Percentiles rank a stretch among this genome's conserved stretches.
phyloP scores from a whole-genome alignment of 2,888 invertebrate species.

The Julus scandinavius region DNA sequence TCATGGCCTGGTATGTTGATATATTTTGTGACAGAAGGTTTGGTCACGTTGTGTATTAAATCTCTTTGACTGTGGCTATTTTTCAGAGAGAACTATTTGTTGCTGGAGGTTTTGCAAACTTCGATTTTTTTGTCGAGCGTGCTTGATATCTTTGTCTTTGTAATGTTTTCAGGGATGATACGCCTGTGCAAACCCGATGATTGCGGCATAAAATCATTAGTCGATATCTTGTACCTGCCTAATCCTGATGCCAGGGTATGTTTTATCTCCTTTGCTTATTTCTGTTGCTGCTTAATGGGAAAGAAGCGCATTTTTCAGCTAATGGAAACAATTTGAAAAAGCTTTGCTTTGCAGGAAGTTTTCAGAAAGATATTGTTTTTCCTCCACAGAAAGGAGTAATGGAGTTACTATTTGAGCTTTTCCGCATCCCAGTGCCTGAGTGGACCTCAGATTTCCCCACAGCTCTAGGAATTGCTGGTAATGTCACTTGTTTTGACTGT shows the following conservation, averaged over 20 bases:
- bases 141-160: no score
- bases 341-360: no score
- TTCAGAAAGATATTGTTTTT: neutral
- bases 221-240: constrained; percentile 78
- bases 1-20: constrained; percentile 83
- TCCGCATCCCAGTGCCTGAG: constrained; percentile 84
- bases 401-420: constrained; percentile 89
- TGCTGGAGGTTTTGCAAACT: no score
- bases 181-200: constrained; percentile 66
- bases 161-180: constrained; percentile 62
- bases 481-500: neutral
- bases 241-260: constrained; percentile 89
- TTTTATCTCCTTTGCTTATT: constrained; percentile 60
- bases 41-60: no score
- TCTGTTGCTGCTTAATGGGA: no score
- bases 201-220: constrained; percentile 66
- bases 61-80: no score
- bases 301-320: no score
- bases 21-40: no score
- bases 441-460: constrained; percentile 94
- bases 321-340: no score
- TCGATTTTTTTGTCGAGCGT: no score
- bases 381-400: constrained; percentile 82
- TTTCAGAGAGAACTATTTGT: no score
- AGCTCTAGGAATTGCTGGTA: constrained; percentile 81